Evolutionary conservation across 2,113 vertebrate genomes (phyloP).

Genomic region (Rhabdomys dilectus): DNA sequence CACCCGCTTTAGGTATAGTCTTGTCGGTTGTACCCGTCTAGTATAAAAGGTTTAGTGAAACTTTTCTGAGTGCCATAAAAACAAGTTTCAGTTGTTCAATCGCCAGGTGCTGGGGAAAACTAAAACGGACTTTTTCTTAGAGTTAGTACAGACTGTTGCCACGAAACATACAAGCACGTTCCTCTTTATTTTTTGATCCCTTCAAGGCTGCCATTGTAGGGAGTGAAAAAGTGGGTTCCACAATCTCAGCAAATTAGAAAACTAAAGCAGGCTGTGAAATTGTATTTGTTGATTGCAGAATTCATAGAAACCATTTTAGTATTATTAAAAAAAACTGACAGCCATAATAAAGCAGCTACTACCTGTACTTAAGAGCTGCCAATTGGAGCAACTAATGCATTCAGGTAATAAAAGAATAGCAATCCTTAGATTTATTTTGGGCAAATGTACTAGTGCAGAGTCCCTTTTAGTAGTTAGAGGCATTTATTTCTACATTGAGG

Average conservation of each 20-base stretch:
- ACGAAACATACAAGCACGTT: conserved; percentile 74
- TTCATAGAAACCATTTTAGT: conserved; percentile 33
- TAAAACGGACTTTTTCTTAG: conserved; percentile 76
- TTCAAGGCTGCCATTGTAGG: conserved; percentile 41
- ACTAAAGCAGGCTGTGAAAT: conserved; percentile 21
- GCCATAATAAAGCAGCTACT: conserved; percentile 21
- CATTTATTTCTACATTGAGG: neutral
- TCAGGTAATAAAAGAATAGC: neutral
- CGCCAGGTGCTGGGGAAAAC: conserved; percentile 81
- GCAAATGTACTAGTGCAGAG: neutral
- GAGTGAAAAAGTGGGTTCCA: neutral
- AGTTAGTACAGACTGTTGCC: conserved; percentile 80
- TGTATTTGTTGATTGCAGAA: neutral
- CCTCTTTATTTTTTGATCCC: neutral
- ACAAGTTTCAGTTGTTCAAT: neutral
- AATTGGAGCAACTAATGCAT: conserved; percentile 4
- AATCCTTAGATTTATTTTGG: neutral
- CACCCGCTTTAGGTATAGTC: neutral
- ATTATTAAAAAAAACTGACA: conserved; percentile 7
- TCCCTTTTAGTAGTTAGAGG: neutral
- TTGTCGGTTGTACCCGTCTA: neutral
- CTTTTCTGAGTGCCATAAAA: neutral
- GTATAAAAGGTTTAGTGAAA: neutral
- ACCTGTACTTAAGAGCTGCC: neutral
- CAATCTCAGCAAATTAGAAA: conserved; percentile 23